These are phyloP conservation scores for Chalcosyrphus nemorum DNA, from an alignment of 2,888 invertebrate genomes.

Conservation along the genomic window DNA sequence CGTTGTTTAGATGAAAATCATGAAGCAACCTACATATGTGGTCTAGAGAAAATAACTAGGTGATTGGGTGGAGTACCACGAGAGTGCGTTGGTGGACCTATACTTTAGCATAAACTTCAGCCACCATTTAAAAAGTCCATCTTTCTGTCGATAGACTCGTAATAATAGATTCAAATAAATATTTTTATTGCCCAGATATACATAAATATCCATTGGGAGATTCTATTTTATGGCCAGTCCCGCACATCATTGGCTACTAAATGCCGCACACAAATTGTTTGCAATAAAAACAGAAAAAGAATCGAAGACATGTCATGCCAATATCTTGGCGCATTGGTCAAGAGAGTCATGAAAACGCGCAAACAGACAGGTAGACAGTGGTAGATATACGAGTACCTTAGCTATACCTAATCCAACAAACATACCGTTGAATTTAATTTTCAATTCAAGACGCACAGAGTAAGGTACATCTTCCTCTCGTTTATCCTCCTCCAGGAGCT, in stretches of 20 bases:
- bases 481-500: constrained; percentile 11
- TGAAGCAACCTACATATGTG: constrained; percentile 49
- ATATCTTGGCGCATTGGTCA: constrained; percentile 48
- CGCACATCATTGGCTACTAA: constrained; percentile 64
- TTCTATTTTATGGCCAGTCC: constrained; percentile 63
- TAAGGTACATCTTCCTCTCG: background rate
- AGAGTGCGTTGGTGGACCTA: background rate
- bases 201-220: constrained; percentile 34
- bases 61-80: constrained; percentile 8
- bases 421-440: constrained; percentile 74
- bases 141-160: background rate
- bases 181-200: constrained; percentile 22
- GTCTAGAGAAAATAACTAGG: constrained; percentile 1
- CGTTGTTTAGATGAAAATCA: constrained; percentile 10
- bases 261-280: constrained; percentile 70
- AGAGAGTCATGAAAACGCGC: background rate
- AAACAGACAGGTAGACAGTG: constrained; percentile 10
- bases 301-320: constrained; percentile 64
- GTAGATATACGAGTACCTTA: background rate
- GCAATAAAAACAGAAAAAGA: constrained; percentile 1
- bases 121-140: constrained; percentile 32
- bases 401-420: constrained; percentile 43
- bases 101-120: constrained; percentile 31
- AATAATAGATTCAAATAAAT: constrained; percentile 49
- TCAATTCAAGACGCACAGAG: constrained; percentile 72